A percentile compares a stretch with the other conserved stretches of the same genome.
Conservation (phyloP, 2,113 vertebrate species). For the Daphoenositta chrysoptera region DNA sequence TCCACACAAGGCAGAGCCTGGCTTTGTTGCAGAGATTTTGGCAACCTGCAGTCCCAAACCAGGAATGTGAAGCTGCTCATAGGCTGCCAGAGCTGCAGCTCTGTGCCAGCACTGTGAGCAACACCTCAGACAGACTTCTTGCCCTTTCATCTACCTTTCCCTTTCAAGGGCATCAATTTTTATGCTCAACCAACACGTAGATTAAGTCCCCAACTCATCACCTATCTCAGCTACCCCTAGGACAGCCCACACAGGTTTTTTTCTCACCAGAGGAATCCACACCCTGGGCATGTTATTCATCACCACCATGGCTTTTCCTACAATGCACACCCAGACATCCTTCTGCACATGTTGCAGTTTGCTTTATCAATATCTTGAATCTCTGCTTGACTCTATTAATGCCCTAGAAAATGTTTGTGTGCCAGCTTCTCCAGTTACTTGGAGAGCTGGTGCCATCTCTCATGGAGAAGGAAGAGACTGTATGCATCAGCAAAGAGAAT, state of each 20-base stretch:
- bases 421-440: not conserved
- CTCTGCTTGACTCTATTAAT: not conserved
- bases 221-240: not conserved
- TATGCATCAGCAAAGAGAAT: not conserved
- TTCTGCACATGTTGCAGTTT: not conserved
- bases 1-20: accelerated
- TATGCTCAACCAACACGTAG: not conserved
- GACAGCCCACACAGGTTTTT: not conserved
- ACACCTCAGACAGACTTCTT: not conserved
- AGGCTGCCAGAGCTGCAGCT: not conserved
- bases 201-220: not conserved
- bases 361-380: not conserved
- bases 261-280: not conserved
- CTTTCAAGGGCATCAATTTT: not conserved
- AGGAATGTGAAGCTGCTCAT: not conserved
- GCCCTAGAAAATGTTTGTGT: not conserved
- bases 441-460: not conserved
- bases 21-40: not conserved
- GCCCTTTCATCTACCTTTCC: not conserved
- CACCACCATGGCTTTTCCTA: not conserved
- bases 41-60: not conserved
- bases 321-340: not conserved
- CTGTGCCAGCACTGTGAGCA: accelerated
- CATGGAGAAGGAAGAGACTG: not conserved
- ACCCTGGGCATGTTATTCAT: not conserved